These are phyloP conservation scores for Chaenocephalus aceratus DNA, from an alignment of 2,113 vertebrate genomes.

Conservation along the genomic window DNA sequence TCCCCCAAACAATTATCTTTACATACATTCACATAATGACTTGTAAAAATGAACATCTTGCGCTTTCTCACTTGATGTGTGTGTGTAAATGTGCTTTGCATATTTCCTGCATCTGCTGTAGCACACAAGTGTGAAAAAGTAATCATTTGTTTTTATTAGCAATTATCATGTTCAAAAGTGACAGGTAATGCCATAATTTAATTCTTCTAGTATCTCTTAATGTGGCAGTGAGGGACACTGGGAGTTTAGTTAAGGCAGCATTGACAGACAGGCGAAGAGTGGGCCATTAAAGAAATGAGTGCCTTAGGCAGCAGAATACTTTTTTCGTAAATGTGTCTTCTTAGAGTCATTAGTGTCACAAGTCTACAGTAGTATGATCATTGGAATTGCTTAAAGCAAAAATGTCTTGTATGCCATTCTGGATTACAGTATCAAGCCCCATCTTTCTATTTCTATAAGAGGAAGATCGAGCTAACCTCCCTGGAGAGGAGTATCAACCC, in stretches of 20 bases:
- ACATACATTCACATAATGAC: not conserved
- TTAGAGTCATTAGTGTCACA: constrained; percentile 8
- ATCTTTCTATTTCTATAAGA: not conserved
- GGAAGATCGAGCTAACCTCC: not conserved
- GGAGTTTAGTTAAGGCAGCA: constrained; percentile 1
- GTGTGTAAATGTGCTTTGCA: not conserved
- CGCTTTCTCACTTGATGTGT: not conserved
- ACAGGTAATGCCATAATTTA: not conserved
- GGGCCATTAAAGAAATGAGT: constrained; percentile 30
- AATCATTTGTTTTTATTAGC: not conserved
- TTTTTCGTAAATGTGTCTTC: constrained; percentile 26
- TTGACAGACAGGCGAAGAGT: not conserved
- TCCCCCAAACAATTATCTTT: not conserved
- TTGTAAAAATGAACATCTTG: not conserved
- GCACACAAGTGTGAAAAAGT: not conserved
- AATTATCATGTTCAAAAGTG: not conserved
- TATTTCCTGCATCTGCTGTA: not conserved
- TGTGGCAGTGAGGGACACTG: constrained; percentile 10
- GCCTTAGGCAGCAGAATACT: constrained; percentile 32
- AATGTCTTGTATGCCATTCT: not conserved
- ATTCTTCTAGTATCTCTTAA: not conserved
- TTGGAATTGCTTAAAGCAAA: not conserved
- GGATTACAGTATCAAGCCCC: not conserved
- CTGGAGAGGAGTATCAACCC: not conserved
- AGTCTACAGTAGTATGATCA: not conserved